Evolutionary conservation across 1,140 invertebrate species (phyloP).

Genomic region (Caenorhabditis briggsae): DNA sequence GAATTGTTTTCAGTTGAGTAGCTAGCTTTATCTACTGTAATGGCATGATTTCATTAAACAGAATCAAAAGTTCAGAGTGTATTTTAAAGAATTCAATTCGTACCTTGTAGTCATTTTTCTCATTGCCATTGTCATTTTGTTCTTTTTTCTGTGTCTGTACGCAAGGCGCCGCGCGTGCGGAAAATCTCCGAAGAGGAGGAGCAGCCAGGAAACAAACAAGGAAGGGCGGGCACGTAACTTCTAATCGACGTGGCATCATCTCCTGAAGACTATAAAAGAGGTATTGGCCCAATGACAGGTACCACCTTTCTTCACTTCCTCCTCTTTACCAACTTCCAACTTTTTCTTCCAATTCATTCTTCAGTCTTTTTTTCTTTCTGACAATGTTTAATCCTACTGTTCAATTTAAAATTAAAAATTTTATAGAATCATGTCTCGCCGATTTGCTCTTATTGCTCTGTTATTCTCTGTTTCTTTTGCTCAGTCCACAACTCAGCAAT

Average conservation of each 20-base stretch:
- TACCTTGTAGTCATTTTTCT: background rate
- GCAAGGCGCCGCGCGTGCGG: background rate
- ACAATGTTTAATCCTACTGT: no score
- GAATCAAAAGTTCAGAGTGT: background rate
- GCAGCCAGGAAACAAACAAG: slow-evolving; percentile 19
- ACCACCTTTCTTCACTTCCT: background rate
- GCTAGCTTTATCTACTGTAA: no score
- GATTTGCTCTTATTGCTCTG: slow-evolving; percentile 32
- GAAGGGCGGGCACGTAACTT: slow-evolving; percentile 33
- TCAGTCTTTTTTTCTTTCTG: no score
- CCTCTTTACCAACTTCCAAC: background rate
- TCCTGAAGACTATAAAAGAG: slow-evolving; percentile 18
- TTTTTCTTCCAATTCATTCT: background rate
- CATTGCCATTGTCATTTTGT: slow-evolving; percentile 2
- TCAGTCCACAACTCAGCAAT: slow-evolving; percentile 18
- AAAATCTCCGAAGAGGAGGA: background rate
- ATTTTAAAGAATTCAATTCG: background rate
- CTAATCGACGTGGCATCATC: slow-evolving; percentile 47
- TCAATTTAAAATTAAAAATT: no score
- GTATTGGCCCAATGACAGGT: background rate
- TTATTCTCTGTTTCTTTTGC: slow-evolving; percentile 14
- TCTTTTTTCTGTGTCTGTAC: background rate
- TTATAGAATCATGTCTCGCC: slow-evolving; percentile 4
- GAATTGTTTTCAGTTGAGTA: no score
- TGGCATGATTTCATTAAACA: no score